Percentiles rank a stretch among this genome's conserved stretches.
Evolutionary conservation across 1,140 invertebrate species (phyloP).

Genomic region (Yoshiicerus persimilis): DNA sequence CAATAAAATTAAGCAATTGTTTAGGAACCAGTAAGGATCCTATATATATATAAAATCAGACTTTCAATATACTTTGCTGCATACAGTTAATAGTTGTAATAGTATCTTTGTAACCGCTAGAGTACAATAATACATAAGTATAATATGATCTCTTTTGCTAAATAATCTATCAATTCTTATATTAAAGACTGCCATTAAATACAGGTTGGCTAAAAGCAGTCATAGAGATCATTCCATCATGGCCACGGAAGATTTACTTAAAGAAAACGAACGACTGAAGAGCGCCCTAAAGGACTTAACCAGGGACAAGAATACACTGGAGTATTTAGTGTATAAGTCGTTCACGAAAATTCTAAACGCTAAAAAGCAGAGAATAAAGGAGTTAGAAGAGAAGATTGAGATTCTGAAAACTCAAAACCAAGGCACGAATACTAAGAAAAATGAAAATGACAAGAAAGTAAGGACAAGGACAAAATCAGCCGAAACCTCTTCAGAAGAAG

Average conservation of each 20-base stretch:
- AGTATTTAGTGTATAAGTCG: neutral
- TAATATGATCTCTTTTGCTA: too few species aligned
- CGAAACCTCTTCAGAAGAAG: neutral
- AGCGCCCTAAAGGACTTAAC: neutral
- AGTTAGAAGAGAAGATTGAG: neutral
- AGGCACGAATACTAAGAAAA: neutral
- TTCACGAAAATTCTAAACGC: slow-evolving; percentile 9
- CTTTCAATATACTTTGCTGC: too few species aligned
- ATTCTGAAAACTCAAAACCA: neutral
- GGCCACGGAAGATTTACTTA: neutral
- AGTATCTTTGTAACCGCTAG: too few species aligned
- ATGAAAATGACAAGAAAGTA: neutral
- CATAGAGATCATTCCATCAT: neutral
- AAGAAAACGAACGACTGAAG: slow-evolving; percentile 5
- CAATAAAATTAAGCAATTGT: too few species aligned
- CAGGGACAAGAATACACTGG: neutral
- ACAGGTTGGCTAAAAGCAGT: neutral
- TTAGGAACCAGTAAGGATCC: too few species aligned
- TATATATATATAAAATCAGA: too few species aligned
- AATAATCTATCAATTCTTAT: too few species aligned
- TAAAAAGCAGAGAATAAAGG: slow-evolving; percentile 30
- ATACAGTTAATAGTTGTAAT: too few species aligned
- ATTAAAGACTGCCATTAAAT: too few species aligned
- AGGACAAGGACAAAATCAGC: neutral
- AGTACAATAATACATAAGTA: too few species aligned